Evolutionary conservation across 1,140 invertebrate species (phyloP), one percentile per base, ranked within the genome.

Genomic region (Drosophila teissieri): DNA sequence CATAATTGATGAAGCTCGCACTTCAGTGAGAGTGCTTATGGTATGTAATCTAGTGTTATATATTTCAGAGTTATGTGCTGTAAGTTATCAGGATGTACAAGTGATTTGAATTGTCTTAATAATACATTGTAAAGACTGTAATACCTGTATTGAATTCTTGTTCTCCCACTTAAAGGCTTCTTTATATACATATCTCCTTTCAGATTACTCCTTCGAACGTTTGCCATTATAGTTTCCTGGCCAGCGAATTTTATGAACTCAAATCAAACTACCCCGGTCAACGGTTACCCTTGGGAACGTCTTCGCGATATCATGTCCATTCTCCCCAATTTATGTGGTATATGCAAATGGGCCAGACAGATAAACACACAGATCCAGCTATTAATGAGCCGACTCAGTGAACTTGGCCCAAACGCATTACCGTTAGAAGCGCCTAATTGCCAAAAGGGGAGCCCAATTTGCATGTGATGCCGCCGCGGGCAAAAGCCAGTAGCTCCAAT

Each of bases 281-380:
- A 19, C 27, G 44, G 34, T 55, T 82, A 88, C 58, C 83, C 83
- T 88, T 86, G 83, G 88, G 48, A 60, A 8, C 15, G 6, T 2
- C 42, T 39, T 4, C 46, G 44, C 62, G 72, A 83, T 78, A 60
- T 58, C 68, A 54, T 27, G 37, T 45, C 39, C 46, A 19, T 31
- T 40, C 36, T 37, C n/a, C 2, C 46, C 46, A 68, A 70, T 57
- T 70, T 49, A 19, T 48, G 31, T 53, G 40, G 27, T 36, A 76
- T 86, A 86, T 86, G 83, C 83, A 86, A 86, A 86, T 86, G 46
- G 24, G 62, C 78, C 83, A 86, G 83, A 86, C 83, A 88, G 83
- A 88, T 86, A 86, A 86, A 86, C 67, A 88, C 62, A 86, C 67
- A 86, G 79, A 60, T 52, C 15, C 63, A 52, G 46, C 51, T 68